These are phyloP conservation scores for Heliconius hermathena DNA, from an alignment of 1,140 invertebrate genomes.

Conservation along the genomic window DNA sequence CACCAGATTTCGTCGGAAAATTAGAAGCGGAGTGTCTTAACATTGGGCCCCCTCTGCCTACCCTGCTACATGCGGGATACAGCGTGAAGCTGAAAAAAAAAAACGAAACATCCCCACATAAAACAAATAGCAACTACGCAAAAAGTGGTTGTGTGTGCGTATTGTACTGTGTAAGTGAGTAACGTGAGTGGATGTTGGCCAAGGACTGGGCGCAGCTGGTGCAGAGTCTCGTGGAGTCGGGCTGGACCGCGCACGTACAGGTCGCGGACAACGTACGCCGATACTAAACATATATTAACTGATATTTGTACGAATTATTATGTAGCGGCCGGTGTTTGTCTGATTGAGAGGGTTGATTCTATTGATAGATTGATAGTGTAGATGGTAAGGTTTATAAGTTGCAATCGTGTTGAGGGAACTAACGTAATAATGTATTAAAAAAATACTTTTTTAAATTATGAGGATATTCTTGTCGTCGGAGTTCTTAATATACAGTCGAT, in stretches of 20 bases:
- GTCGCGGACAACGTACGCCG: slow-evolving; percentile 83
- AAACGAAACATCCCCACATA: not conserved
- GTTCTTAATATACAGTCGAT: no score
- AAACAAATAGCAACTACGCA: slow-evolving; percentile 30
- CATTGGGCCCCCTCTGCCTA: no score
- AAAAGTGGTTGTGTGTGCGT: slow-evolving; percentile 46
- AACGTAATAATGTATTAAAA: no score
- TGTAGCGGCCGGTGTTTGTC: slow-evolving; percentile 18
- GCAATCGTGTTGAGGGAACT: no score
- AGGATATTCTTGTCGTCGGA: no score
- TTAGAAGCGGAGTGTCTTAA: no score
- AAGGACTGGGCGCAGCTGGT: slow-evolving; percentile 91
- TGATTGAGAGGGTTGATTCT: slow-evolving; percentile 18
- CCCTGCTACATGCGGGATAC: no score
- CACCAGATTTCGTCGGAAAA: no score
- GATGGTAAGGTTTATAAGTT: no score
- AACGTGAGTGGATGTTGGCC: slow-evolving; percentile 78
- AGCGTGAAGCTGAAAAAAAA: no score
- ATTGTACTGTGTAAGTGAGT: slow-evolving; percentile 52
- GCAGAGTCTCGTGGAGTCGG: slow-evolving; percentile 89
- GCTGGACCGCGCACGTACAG: slow-evolving; percentile 89
- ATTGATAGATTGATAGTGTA: no score
- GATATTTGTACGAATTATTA: slow-evolving; percentile 3
- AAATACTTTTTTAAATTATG: no score
- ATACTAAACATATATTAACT: slow-evolving; percentile 41